Base-by-base conservation (phyloP, 2,888 invertebrate genomes). In the Brassicogethes aeneus region DNA sequence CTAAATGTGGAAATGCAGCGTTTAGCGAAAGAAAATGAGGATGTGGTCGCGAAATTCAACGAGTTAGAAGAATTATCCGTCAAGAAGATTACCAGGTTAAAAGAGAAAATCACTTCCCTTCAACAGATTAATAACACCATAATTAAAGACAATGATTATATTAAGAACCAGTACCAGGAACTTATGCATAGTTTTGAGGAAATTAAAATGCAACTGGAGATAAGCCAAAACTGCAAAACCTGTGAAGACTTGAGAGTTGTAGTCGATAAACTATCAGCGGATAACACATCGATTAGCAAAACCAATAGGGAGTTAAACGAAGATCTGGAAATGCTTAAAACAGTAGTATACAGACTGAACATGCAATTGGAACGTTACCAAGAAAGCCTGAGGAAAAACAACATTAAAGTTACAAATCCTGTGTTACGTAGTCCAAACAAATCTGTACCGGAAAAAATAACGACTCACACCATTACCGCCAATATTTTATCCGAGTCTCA, bases 281-380 rank as follows among this genome's bases (percentile, higher is more conserved):
- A 77, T 3, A 63, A 75, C 29, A 67, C 71, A 34, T 69, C 69
- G 52, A 63, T 75, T 10, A 65, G 71, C 30, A 72, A 71, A 1
- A 73, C 75, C 23, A 83, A 81, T 57, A 57, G 65, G 7, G 71
- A 78, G 16, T 62, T 82, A 1, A 72, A 70, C 36, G 78, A 79
- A 48, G 88, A 89, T 56, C 71, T 85, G 59, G 71, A 73, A 36
- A 81, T 87, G 61, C 66, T 88, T 43, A 88, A 89, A 64, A 84
- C 81, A 50, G 76, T 88, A 0, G 75, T 88, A 3, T 87, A 84
- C 55, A 81, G 84, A 39, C 61, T 88, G 15, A 88, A 88, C 60
- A 77, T 82, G 1, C 86, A 88, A 54, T 67, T 89, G 15, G 85
- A 86, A 45, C 70, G 79, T 2, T 86, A 85, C 58, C 88, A 88